Evolutionary conservation across 2,888 invertebrate species (phyloP), one percentile per base, ranked within the genome.

Genomic region (Galerucella calmariensis): DNA sequence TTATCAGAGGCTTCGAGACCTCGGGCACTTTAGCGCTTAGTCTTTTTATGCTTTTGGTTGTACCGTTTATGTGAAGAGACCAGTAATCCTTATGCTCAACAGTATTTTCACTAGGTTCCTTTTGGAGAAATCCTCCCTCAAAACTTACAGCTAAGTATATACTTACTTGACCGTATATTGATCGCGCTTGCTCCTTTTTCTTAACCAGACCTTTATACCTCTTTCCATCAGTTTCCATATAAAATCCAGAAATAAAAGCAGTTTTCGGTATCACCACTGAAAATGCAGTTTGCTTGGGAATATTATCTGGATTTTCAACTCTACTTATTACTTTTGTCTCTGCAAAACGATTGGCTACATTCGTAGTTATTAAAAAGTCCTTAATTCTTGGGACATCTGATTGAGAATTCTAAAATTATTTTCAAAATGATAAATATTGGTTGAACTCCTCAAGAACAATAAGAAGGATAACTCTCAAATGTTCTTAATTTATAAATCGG

Each of bases 181-280:
- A 87, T 80, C 90, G 89, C 0, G 90, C 91, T 82, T 90, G 90
- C 77, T 89, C 89, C 79, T 90, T 90, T 80, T 89, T 90, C 81
- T 90, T 90, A 0, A 91, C 90, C 78, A 90, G 90, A 0, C 90
- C 90, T 79, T 89, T 89, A 83, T 90, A 90, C 0, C 88, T 85
- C 82, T 89, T 90, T 16, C 89, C 90, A 67, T 89, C 88, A 2
- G 90, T 85, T n/a, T 89, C 90, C 90, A 91, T 91, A 84, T 67
- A 86, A 84, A 76, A 76, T 41, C 69, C 65, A 9, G 73, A 73
- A 58, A 78, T 74, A 27, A 71, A 92, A 1, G 92, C 92, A 0
- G 90, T 90, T 75, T 92, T 91, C 0, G 92, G 92, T 65, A 92
- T 84, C 46, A 91, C 88, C 20, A 92, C 89, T 72, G 89, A 88